A percentile compares a stretch with the other conserved stretches of the same genome.
These are phyloP conservation scores for Caretta caretta DNA, from an alignment of 2,113 vertebrate genomes.

Conservation along the genomic window DNA sequence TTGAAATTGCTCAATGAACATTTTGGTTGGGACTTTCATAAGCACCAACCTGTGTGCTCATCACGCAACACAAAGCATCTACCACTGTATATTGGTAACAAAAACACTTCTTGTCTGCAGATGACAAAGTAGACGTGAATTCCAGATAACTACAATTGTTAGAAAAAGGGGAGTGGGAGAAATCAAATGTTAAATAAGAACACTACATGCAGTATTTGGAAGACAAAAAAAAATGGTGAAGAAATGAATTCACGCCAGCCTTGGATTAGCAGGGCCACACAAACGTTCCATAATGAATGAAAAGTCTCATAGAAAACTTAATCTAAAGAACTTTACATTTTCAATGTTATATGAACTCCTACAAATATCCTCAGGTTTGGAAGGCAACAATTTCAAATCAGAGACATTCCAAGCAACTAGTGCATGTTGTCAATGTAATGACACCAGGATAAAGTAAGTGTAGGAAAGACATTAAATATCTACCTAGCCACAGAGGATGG, in stretches of 20 bases:
- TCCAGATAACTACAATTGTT: neutral
- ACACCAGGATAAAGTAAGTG: constrained; percentile 16
- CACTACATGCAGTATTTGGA: neutral
- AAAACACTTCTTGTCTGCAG: neutral
- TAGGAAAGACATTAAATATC: constrained; percentile 6
- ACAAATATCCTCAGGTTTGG: neutral
- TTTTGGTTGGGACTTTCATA: neutral
- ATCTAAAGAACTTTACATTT: neutral
- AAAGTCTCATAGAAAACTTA: constrained; percentile 9
- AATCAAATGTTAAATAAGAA: constrained; percentile 10
- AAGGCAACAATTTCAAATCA: constrained; percentile 21
- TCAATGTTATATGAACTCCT: neutral
- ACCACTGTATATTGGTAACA: accelerated
- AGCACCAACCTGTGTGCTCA: neutral
- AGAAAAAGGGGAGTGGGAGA: neutral
- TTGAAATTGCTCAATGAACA: neutral
- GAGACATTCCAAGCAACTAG: neutral
- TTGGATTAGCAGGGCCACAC: constrained; percentile 19
- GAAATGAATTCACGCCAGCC: constrained; percentile 38
- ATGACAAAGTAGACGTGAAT: constrained; percentile 25
- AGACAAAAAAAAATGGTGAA: constrained; percentile 61
- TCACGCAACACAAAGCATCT: accelerated
- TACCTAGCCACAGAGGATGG: neutral
- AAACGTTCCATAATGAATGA: neutral
- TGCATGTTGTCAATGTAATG: neutral